A percentile compares a stretch with the other conserved stretches of the same genome.
Conservation (phyloP, 1,140 invertebrate species). For the Drosophila aff. region DNA sequence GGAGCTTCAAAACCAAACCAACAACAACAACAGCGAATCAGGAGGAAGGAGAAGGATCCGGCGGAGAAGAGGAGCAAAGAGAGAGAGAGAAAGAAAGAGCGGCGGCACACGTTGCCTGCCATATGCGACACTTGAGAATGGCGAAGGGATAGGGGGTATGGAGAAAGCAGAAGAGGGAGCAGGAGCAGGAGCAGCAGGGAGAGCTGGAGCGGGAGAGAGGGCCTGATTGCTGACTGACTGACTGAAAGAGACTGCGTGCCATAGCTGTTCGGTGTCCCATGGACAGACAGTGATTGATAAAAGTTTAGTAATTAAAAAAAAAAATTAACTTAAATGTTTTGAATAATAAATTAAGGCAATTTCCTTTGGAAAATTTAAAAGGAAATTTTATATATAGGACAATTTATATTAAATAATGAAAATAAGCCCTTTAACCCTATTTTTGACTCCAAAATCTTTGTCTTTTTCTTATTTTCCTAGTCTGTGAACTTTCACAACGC, state of each 20-base stretch:
- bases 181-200: slow-evolving; percentile 1
- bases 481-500: slow-evolving; percentile 23
- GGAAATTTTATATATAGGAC: neutral
- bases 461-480: neutral
- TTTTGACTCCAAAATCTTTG: neutral
- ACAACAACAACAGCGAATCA: slow-evolving; percentile 33
- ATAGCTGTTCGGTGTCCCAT: slow-evolving; percentile 4
- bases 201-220: slow-evolving; percentile 10
- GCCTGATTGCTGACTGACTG: slow-evolving; percentile 50
- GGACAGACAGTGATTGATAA: slow-evolving; percentile 31
- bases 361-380: neutral
- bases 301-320: neutral
- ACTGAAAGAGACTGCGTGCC: slow-evolving; percentile 42
- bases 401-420: neutral
- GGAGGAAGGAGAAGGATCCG: slow-evolving; percentile 5
- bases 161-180: neutral
- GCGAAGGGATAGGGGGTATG: neutral
- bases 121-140: slow-evolving; percentile 60
- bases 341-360: neutral
- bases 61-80: neutral
- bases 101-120: slow-evolving; percentile 66
- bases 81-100: neutral
- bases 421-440: neutral
- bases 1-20: slow-evolving; percentile 48
- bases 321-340: neutral